A percentile compares a stretch with the other conserved stretches of the same genome.
phyloP scores from a whole-genome alignment of 2,797 vertebrate species.

The Dendrocincla fuliginosa region DNA sequence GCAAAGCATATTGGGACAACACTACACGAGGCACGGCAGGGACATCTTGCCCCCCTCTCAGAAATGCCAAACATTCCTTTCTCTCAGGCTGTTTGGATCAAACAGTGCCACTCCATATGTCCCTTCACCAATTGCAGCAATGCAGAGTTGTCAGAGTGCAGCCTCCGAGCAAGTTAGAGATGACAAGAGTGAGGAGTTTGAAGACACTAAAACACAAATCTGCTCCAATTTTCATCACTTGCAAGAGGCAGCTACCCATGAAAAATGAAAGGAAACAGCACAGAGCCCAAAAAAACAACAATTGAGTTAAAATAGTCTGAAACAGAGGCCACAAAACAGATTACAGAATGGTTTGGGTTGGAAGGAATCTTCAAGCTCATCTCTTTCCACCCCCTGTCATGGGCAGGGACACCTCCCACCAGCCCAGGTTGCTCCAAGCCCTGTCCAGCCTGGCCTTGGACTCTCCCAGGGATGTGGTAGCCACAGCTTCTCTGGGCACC shows the following conservation, averaged over 20 bases:
- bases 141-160: neutral
- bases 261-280: neutral
- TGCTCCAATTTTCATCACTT: neutral
- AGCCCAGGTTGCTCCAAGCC: accelerated
- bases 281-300: neutral
- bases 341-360: neutral
- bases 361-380: neutral
- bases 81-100: neutral
- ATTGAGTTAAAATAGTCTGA: neutral
- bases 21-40: neutral
- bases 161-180: neutral
- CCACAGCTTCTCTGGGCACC: neutral
- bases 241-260: neutral
- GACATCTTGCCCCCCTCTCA: neutral
- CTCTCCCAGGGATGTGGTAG: neutral
- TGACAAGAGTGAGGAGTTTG: neutral
- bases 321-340: neutral
- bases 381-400: neutral
- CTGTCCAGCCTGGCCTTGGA: neutral
- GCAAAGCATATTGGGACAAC: neutral
- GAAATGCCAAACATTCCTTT: neutral
- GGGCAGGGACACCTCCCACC: neutral
- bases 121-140: neutral
- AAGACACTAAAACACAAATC: neutral
- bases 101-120: neutral